Percentiles rank a stretch among this genome's conserved stretches.
These are phyloP conservation scores for Adelges cooleyi DNA, from an alignment of 1,140 invertebrate species.

Conservation along the genomic window DNA sequence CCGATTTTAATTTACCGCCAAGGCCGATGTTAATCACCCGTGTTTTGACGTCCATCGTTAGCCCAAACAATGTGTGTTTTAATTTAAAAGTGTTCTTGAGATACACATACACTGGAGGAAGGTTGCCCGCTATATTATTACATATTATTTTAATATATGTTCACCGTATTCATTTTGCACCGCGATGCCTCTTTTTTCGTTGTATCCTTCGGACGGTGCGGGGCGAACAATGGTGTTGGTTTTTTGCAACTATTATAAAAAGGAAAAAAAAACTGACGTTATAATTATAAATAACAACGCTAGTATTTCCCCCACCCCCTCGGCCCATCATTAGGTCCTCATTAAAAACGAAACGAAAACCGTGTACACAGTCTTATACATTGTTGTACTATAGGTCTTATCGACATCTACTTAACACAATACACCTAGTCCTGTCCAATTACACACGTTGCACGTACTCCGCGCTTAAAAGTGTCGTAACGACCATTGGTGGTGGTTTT, in stretches of 20 bases:
- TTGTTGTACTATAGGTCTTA: too few relatives aligned
- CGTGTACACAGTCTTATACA: too few relatives aligned
- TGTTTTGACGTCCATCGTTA: neutral
- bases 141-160: too few relatives aligned
- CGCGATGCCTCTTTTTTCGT: neutral
- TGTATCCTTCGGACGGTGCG: conserved; percentile 2
- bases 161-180: neutral
- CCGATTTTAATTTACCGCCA: conserved; percentile 3
- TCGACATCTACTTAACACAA: too few relatives aligned
- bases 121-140: too few relatives aligned
- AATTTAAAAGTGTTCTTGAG: conserved; percentile 22
- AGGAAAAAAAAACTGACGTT: neutral
- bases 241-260: too few relatives aligned
- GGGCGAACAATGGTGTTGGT: neutral
- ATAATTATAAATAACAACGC: neutral
- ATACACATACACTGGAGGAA: neutral
- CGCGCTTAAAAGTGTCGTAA: too few relatives aligned
- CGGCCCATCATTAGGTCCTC: too few relatives aligned
- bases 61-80: conserved; percentile 10
- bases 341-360: neutral
- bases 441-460: too few relatives aligned
- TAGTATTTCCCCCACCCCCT: too few relatives aligned
- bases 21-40: conserved; percentile 20
- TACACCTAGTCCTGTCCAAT: too few relatives aligned
- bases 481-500: too few relatives aligned